A percentile compares a stretch with the other conserved stretches of the same genome.
Conservation (phyloP, 2,113 vertebrate species). For the Brachypteracias leptosomus region DNA sequence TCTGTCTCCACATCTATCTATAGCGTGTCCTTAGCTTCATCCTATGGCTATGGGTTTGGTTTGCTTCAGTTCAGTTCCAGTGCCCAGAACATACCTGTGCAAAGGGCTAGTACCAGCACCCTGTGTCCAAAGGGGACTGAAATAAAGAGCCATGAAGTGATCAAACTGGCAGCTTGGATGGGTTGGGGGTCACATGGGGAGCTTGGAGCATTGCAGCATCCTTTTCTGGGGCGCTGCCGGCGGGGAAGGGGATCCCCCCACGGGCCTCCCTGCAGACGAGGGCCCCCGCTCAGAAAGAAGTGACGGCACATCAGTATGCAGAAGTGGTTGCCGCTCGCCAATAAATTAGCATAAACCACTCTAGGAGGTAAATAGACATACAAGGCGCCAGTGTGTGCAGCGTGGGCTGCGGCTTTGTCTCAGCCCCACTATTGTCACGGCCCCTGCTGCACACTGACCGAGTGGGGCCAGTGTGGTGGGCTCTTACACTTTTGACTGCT, state of each 20-base stretch:
- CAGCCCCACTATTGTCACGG: slow-evolving; percentile 70
- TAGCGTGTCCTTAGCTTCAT: neutral
- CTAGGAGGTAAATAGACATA: slow-evolving; percentile 76
- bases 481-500: slow-evolving; percentile 74
- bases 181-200: neutral
- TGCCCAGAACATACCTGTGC: neutral
- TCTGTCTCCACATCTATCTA: slow-evolving; percentile 44
- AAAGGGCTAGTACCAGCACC: neutral
- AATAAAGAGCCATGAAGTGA: neutral
- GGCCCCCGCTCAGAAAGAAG: slow-evolving; percentile 58
- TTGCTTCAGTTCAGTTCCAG: neutral
- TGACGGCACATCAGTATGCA: slow-evolving; percentile 66
- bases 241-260: neutral
- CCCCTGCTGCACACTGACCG: slow-evolving; percentile 67
- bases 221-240: neutral
- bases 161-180: neutral
- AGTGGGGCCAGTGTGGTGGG: slow-evolving; percentile 67
- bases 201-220: neutral
- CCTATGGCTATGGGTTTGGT: neutral
- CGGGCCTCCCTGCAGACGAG: slow-evolving; percentile 10
- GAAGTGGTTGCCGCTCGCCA: slow-evolving; percentile 45
- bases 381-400: slow-evolving; percentile 68
- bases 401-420: slow-evolving; percentile 73
- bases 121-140: neutral
- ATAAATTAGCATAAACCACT: slow-evolving; percentile 75